phyloP scores from a whole-genome alignment of 2,888 invertebrate species.

The Mallateleia sp. region DNA sequence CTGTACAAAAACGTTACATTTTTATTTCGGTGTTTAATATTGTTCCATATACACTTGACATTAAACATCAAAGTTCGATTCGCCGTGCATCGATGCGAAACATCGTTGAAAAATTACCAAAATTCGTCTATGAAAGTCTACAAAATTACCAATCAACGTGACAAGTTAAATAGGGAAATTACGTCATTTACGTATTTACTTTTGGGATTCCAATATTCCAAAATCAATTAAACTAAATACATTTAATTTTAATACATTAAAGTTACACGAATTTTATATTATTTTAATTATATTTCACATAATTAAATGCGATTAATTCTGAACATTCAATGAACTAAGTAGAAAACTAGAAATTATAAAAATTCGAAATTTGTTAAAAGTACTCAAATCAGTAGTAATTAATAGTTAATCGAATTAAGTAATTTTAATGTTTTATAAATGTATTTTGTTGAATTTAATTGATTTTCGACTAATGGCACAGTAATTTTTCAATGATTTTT shows the following conservation, averaged over 20 bases:
- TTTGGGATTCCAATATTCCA: too few species aligned
- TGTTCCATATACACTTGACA: slow-evolving; percentile 74
- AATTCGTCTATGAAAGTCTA: slow-evolving; percentile 36
- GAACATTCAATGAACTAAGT: too few species aligned
- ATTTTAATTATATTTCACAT: too few species aligned
- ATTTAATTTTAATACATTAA: not conserved
- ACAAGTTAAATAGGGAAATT: too few species aligned
- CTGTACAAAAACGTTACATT: slow-evolving; percentile 64
- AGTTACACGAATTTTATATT: too few species aligned
- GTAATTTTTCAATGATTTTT: slow-evolving; percentile 64
- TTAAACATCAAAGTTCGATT: slow-evolving; percentile 79
- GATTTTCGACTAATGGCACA: slow-evolving; percentile 1
- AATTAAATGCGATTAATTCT: too few species aligned
- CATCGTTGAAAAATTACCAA: slow-evolving; percentile 65
- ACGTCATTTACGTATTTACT: too few species aligned
- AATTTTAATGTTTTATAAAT: not conserved
- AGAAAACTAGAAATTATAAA: too few species aligned
- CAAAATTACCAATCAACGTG: slow-evolving; percentile 43
- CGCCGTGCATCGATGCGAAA: slow-evolving; percentile 48
- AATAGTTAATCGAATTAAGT: too few species aligned
- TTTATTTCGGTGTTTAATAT: slow-evolving; percentile 61
- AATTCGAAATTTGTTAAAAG: too few species aligned
- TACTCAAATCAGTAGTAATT: too few species aligned
- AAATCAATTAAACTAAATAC: too few species aligned
- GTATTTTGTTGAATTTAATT: not conserved